Evolutionary conservation across 2,797 vertebrate species (phyloP).

Genomic region (Melanogrammus aeglefinus): DNA sequence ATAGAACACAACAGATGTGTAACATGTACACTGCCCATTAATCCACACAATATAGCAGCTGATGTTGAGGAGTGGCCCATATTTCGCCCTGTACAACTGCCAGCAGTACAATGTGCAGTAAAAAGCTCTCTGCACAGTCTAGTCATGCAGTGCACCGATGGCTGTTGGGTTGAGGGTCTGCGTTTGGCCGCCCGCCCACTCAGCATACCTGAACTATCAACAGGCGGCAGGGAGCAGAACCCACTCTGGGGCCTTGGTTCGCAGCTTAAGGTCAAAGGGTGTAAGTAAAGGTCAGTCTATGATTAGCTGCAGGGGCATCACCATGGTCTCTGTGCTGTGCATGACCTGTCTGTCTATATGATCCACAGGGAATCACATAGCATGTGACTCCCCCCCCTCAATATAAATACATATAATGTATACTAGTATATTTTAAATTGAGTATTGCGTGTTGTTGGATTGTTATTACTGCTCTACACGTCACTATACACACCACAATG

Average conservation of each 20-base stretch:
- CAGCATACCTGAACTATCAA: slow-evolving; percentile 53
- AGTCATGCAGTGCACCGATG: slow-evolving; percentile 10
- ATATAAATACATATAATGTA: not conserved
- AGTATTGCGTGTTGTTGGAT: not conserved
- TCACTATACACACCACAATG: not conserved
- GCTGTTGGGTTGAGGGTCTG: slow-evolving; percentile 13
- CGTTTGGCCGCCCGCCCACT: slow-evolving; percentile 37
- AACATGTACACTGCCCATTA: not conserved
- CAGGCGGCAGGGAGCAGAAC: slow-evolving; percentile 32
- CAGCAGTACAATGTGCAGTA: not conserved
- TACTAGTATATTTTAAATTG: not conserved
- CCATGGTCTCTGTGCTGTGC: slow-evolving; percentile 41
- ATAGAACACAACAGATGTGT: slow-evolving; percentile 4
- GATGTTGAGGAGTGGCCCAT: not conserved
- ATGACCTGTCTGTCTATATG: slow-evolving; percentile 12
- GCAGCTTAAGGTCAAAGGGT: slow-evolving; percentile 67
- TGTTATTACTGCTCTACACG: too few relatives aligned
- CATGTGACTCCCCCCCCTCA: not conserved
- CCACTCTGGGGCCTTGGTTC: slow-evolving; percentile 43
- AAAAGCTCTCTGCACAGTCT: not conserved
- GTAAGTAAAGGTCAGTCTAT: slow-evolving; percentile 73
- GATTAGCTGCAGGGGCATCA: slow-evolving; percentile 50
- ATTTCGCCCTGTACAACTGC: slow-evolving; percentile 1
- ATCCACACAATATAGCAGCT: not conserved
- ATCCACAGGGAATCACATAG: not conserved